Conservation (phyloP, 2,888 invertebrate genomes). For the Marasmarcha lunaedactyla region DNA sequence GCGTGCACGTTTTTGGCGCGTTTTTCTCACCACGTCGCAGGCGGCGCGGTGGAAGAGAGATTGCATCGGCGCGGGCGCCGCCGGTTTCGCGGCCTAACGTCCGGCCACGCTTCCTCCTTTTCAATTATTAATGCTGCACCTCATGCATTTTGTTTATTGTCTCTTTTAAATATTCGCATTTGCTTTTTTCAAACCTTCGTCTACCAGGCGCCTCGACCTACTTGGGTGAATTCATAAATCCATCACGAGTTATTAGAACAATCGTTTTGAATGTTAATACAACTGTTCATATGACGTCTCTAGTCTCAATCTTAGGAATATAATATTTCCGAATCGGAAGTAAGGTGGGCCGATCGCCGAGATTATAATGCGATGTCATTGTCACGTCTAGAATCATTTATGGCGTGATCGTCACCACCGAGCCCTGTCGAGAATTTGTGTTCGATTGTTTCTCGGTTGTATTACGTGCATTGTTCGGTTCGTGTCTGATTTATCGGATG, state of each 20-base stretch:
- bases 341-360: conserved; percentile 58
- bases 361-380: conserved; percentile 61
- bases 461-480: neutral
- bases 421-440: neutral
- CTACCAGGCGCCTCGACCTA: conserved; percentile 23
- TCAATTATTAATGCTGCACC: conserved; percentile 32
- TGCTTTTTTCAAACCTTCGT: too few relatives aligned
- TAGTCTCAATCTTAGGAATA: conserved; percentile 53
- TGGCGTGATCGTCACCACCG: conserved; percentile 35
- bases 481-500: conserved; percentile 18
- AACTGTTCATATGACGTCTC: conserved; percentile 42
- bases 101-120: conserved; percentile 59
- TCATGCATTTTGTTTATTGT: conserved; percentile 4
- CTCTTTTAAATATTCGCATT: neutral
- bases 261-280: conserved; percentile 43
- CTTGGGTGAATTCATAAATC: conserved; percentile 37
- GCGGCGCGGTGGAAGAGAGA: conserved; percentile 33
- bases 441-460: conserved; percentile 1
- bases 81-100: conserved; percentile 39
- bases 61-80: conserved; percentile 50
- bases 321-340: conserved; percentile 70
- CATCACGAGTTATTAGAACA: conserved; percentile 37
- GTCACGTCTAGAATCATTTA: conserved; percentile 64
- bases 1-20: conserved; percentile 37
- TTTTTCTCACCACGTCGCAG: conserved; percentile 41